These are phyloP conservation scores for Cephonodes hylas DNA, from an alignment of 2,888 invertebrate species.

Conservation along the genomic window DNA sequence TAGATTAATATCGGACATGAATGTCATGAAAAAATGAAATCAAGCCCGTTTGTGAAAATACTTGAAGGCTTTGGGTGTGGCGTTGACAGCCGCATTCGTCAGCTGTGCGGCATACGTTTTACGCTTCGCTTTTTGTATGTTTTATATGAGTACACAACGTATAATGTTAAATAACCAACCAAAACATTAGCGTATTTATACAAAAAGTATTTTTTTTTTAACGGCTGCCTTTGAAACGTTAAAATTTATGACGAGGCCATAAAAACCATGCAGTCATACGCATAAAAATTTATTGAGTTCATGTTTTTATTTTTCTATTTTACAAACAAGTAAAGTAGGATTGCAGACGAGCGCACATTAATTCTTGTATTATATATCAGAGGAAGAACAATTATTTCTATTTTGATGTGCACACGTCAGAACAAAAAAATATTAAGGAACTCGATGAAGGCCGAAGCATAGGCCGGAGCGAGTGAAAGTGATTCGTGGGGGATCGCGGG, in stretches of 20 bases:
- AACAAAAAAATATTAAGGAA: conserved; percentile 13
- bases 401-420: conserved; percentile 3
- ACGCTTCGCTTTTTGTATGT: background rate
- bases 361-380: conserved; percentile 3
- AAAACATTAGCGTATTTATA: background rate
- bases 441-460: conserved; percentile 46
- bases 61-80: background rate
- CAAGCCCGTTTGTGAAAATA: too few relatives aligned
- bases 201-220: background rate
- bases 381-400: conserved; percentile 13
- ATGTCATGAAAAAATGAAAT: too few relatives aligned
- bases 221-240: background rate
- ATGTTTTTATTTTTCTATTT: too few relatives aligned
- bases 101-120: background rate
- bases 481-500: conserved; percentile 36
- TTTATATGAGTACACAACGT: too few relatives aligned
- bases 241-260: background rate
- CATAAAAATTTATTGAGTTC: background rate
- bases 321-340: background rate
- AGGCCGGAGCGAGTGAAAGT: conserved; percentile 67
- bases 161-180: background rate
- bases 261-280: background rate
- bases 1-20: too few relatives aligned
- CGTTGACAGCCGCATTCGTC: background rate
- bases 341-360: background rate